These are phyloP conservation scores for Octomys mimax DNA, from an alignment of 2,797 vertebrate species.

Conservation along the genomic window DNA sequence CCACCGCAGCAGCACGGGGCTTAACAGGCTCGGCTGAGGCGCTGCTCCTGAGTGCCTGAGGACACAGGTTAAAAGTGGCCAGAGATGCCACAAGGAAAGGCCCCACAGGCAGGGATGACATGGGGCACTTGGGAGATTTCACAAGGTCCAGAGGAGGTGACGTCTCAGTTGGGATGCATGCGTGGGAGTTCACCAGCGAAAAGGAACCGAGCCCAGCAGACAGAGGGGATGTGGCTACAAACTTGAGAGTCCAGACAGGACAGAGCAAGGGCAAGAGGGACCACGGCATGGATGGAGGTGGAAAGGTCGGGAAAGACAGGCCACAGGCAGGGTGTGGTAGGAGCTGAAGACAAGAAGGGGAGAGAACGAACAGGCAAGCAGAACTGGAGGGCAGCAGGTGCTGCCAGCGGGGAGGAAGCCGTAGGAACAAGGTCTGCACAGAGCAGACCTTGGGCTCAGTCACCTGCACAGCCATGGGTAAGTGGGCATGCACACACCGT, in stretches of 20 bases:
- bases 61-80: not conserved
- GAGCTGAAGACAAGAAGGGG: not conserved
- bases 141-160: not conserved
- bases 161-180: not conserved
- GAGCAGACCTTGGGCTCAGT: fast-evolving
- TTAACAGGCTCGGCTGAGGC: not conserved
- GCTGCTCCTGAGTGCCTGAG: not conserved
- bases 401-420: not conserved
- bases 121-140: not conserved
- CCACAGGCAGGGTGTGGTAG: fast-evolving
- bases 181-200: not conserved
- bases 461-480: not conserved
- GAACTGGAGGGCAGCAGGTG: not conserved
- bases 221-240: not conserved
- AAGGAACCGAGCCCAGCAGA: no score
- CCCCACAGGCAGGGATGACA: fast-evolving
- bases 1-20: not conserved
- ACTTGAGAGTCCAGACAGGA: fast-evolving
- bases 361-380: not conserved
- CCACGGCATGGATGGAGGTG: fast-evolving
- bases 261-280: fast-evolving
- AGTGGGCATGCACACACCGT: not conserved
- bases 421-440: fast-evolving
- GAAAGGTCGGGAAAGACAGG: not conserved
- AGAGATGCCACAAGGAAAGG: not conserved